phyloP scores from a whole-genome alignment of 2,797 vertebrate genomes.

The Chaetophractus vellerosus region DNA sequence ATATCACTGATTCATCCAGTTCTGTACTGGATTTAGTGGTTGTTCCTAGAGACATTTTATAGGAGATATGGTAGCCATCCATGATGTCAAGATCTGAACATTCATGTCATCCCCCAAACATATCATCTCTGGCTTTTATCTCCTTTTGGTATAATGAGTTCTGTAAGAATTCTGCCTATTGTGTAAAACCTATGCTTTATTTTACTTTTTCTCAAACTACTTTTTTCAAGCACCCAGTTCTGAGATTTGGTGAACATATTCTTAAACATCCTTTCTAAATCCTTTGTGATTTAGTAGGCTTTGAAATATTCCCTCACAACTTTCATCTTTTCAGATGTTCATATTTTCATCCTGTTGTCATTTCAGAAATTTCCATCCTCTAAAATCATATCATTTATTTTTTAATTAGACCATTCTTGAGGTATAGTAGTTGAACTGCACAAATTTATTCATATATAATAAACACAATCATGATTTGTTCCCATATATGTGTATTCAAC shows the following conservation, averaged over 20 bases:
- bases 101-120: background rate
- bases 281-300: background rate
- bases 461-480: background rate
- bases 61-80: background rate
- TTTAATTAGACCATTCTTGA: background rate
- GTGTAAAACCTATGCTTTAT: constrained; percentile 8
- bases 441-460: constrained; percentile 1
- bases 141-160: constrained; percentile 38
- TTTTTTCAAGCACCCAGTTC: constrained; percentile 10
- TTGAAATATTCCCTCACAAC: background rate
- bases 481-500: background rate
- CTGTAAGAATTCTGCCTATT: constrained; percentile 17
- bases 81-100: background rate
- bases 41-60: background rate
- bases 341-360: background rate
- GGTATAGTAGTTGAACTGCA: background rate
- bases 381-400: constrained; percentile 19
- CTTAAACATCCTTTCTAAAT: background rate
- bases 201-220: constrained; percentile 44
- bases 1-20: constrained; percentile 4
- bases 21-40: constrained; percentile 1
- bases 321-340: background rate
- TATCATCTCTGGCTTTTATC: constrained; percentile 17
- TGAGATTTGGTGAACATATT: constrained; percentile 32
- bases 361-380: background rate